Base-by-base conservation (phyloP, 2,888 invertebrate species). In the Torymus aiolomorphi region DNA sequence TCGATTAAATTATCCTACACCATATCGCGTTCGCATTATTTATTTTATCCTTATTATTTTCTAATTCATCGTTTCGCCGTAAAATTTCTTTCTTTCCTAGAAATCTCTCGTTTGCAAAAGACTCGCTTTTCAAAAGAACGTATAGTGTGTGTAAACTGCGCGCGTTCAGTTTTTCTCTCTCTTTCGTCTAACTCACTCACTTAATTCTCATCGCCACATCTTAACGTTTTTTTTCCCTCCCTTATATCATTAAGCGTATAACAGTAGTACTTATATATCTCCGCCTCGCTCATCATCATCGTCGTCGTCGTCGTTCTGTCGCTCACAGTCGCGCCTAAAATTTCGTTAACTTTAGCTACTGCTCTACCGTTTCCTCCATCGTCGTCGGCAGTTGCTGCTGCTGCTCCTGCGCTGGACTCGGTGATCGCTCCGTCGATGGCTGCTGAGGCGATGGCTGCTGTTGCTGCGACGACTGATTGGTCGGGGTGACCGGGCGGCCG, bases 311-410 rank as follows among this genome's bases (percentile, higher is more conserved):
- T 78, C 77, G 75, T 62, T 78, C 42, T 42, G 42, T 74, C 57
- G 57, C 63, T 78, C 52, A 65, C 18, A 63, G 61, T 54, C 59
- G 42, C 20, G 42, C 42, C 42, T 42, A 42, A 42, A 42, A 42
- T 42, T 42, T 42, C 42, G 42, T 42, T 42, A 42, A 42, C 42
- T 42, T 42, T 42, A 42, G 42, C 42, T 88, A 89, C 89, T 89
- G 89, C 86, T 90, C 90, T 84, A 89, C 89, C 85, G 88, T 87
- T 85, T 90, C 90, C 85, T 90, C 89, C 62, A 76, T 63, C 59
- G 62, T 54, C 66, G 72, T 54, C 61, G 75, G 62, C 70, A 54
- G 20, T 14, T 18, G 14, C 65, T 18, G 2, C 59, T 63, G 78
- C 18, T 52, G 76, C 59, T 69, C 14, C 52, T 61, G 51, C 57